Evolutionary conservation across 2,113 vertebrate genomes (phyloP).

Genomic region (Megalops atlanticus): DNA sequence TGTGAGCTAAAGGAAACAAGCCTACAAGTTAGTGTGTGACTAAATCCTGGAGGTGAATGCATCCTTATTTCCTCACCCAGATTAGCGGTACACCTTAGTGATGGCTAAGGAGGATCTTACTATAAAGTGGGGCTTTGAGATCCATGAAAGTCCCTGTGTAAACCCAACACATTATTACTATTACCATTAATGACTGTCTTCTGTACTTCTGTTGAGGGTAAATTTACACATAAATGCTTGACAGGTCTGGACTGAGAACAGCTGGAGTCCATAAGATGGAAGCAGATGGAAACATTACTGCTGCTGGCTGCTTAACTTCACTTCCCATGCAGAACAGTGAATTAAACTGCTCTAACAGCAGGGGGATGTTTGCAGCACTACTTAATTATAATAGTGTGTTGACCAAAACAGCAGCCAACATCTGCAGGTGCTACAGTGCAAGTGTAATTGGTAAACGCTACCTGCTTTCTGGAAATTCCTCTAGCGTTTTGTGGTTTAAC

Average conservation of each 20-base stretch:
- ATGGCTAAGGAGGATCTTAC: too few relatives aligned
- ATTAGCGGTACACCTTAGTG: too few relatives aligned
- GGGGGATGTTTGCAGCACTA: constrained; percentile 40
- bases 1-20: neutral
- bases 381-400: constrained; percentile 37
- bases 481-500: constrained; percentile 31
- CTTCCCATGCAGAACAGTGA: constrained; percentile 47
- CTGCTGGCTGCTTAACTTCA: constrained; percentile 52
- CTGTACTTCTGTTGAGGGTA: neutral
- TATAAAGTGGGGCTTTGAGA: too few relatives aligned
- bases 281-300: constrained; percentile 61
- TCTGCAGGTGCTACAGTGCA: constrained; percentile 36
- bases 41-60: too few relatives aligned
- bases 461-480: constrained; percentile 14
- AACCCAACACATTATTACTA: neutral
- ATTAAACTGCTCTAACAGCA: constrained; percentile 46
- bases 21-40: too few relatives aligned
- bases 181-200: neutral
- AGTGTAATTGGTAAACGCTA: constrained; percentile 39
- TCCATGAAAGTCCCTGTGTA: too few relatives aligned
- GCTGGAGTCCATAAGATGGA: neutral
- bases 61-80: too few relatives aligned
- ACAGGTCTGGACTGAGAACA: neutral
- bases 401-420: constrained; percentile 26
- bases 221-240: neutral